Evolutionary conservation across 2,888 invertebrate genomes (phyloP), one percentile per base, ranked within the genome.

Genomic region (Andrena fulva): DNA sequence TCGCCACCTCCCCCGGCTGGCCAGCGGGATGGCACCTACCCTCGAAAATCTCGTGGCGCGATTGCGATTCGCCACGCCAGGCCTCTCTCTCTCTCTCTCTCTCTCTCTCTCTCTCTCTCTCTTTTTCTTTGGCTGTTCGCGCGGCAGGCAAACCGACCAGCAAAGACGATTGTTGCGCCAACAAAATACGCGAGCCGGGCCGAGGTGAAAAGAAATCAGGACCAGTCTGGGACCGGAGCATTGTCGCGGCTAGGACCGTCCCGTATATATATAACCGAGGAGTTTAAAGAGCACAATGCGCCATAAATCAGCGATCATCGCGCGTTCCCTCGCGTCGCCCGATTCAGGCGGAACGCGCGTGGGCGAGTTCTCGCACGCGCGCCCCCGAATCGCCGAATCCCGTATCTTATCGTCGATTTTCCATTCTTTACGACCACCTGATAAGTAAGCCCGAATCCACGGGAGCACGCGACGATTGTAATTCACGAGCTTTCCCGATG

Each of bases 231-330:
- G n/a, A 31, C 35, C 5, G 7, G 59, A 27, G 69, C 80, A 80
- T 80, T 85, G 84, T 80, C 70, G 71, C 56, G 56, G 71, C 68
- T 83, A 85, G 74, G 75, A 72, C 56, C 68, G 56, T 54, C 69
- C 67, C 78, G 3, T 78, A 35, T 80, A 85, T 82, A 87, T 88
- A 87, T 87, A 86, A 86, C 82, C 85, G 80, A 77, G 85, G 85
- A 78, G 85, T 88, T 90, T 87, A 77, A 56, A 77, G 85, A 77
- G 85, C 80, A 91, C 90, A 90, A 90, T 90, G 88, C 82, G n/a
- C 82, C 86, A 87, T 90, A 89, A 91, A 89, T 91, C 91, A 90
- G 83, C 84, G 87, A 90, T 87, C 85, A 88, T 89, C 84, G 84
- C 82, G 83, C 79, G 80, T 59, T 56, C 60, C 64, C 63, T 56